phyloP scores from a whole-genome alignment of 1,140 invertebrate species.

The Phymorhynchus buccinoides region DNA sequence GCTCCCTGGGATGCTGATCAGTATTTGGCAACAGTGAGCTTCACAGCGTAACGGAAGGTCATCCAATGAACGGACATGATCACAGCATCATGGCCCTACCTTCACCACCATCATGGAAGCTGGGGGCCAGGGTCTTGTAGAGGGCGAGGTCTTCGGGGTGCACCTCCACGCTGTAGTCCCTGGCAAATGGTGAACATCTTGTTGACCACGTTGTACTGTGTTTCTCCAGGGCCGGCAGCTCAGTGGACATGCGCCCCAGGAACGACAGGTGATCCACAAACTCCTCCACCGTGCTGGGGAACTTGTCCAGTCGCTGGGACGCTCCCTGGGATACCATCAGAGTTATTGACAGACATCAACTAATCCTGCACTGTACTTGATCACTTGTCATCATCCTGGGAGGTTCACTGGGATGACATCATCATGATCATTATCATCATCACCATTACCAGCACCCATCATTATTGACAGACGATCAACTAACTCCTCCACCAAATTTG shows the following conservation, averaged over 20 bases:
- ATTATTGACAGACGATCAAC: too few species aligned
- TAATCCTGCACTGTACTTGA: too few species aligned
- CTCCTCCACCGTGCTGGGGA: conserved; percentile 69
- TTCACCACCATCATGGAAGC: too few species aligned
- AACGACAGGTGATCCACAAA: conserved; percentile 74
- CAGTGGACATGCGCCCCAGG: conserved; percentile 68
- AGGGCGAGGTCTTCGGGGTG: conserved; percentile 70
- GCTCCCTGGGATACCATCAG: conserved; percentile 58
- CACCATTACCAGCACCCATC: too few species aligned
- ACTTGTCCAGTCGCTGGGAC: conserved; percentile 69
- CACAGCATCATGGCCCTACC: conserved; percentile 67
- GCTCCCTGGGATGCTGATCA: conserved; percentile 71
- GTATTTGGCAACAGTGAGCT: conserved; percentile 71
- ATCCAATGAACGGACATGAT: conserved; percentile 71
- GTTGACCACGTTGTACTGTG: conserved; percentile 59
- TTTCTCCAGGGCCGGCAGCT: conserved; percentile 70
- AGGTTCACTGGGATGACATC: too few species aligned
- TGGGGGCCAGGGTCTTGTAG: conserved; percentile 71
- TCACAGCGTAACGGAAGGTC: conserved; percentile 55
- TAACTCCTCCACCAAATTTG: too few species aligned
- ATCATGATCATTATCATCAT: too few species aligned
- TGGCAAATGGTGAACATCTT: conserved; percentile 72
- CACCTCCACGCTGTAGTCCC: conserved; percentile 66
- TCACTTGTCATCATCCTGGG: too few species aligned
- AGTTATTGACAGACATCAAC: too few species aligned